Percentiles rank a stretch among this genome's conserved stretches.
These are phyloP conservation scores for Creontiades dilutus DNA, from an alignment of 2,888 invertebrate species.

Conservation along the genomic window DNA sequence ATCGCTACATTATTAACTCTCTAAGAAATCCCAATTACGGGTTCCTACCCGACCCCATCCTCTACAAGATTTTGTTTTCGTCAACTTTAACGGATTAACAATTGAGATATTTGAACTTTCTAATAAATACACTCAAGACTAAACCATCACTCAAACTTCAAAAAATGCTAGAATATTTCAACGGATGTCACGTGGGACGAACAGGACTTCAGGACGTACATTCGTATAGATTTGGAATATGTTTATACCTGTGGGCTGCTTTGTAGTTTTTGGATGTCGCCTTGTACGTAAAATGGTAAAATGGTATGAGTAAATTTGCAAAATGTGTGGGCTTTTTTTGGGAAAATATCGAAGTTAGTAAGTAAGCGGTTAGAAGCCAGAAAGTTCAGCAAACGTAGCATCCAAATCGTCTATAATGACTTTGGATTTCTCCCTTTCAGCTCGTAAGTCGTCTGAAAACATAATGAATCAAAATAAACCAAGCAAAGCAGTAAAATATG, in stretches of 20 bases:
- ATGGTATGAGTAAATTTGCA: neutral
- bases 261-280: neutral
- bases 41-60: too few species aligned
- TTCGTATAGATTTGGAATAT: neutral
- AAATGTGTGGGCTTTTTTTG: neutral
- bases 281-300: neutral
- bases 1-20: too few species aligned
- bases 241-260: neutral
- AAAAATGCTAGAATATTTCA: too few species aligned
- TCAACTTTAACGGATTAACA: too few species aligned
- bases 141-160: too few species aligned
- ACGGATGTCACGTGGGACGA: too few species aligned
- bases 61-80: too few species aligned
- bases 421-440: slow-evolving; percentile 90
- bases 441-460: slow-evolving; percentile 90
- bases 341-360: neutral
- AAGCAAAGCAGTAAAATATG: slow-evolving; percentile 26
- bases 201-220: too few species aligned
- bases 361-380: slow-evolving; percentile 82
- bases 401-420: slow-evolving; percentile 87
- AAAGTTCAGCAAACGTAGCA: slow-evolving; percentile 86
- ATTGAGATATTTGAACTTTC: too few species aligned
- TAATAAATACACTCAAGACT: too few species aligned
- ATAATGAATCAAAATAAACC: slow-evolving; percentile 67
- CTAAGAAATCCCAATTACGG: too few species aligned